A percentile compares a stretch with the other conserved stretches of the same genome.
Conservation (phyloP, 1,140 invertebrate species). For the Halyomorpha halys region DNA sequence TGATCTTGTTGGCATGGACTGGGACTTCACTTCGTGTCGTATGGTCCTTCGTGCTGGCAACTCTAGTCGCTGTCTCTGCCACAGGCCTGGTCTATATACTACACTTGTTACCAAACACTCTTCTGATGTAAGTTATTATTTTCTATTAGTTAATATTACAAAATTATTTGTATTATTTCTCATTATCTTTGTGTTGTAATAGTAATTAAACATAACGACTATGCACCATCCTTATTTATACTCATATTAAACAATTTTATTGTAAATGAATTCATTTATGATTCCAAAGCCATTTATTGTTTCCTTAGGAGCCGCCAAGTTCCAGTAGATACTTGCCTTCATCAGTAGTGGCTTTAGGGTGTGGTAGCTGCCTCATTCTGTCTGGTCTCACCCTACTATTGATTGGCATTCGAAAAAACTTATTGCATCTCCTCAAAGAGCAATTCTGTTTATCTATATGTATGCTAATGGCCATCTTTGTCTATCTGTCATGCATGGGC, state of each 20-base stretch:
- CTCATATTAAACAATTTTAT: too few relatives aligned
- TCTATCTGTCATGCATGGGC: conserved; percentile 35
- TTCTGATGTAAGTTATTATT: background rate
- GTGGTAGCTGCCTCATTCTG: conserved; percentile 47
- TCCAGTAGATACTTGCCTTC: background rate
- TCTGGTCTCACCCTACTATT: conserved; percentile 44
- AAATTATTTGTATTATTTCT: too few relatives aligned
- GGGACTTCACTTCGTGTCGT: conserved; percentile 25
- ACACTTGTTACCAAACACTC: conserved; percentile 25
- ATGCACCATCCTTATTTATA: too few relatives aligned
- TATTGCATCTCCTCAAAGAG: conserved; percentile 49
- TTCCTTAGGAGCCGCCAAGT: too few relatives aligned
- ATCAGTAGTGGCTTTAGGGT: conserved; percentile 43
- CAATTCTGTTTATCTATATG: conserved; percentile 50
- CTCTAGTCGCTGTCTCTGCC: conserved; percentile 25
- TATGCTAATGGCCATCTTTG: conserved; percentile 50
- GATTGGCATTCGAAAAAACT: too few relatives aligned
- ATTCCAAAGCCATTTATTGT: too few relatives aligned
- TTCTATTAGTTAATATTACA: too few relatives aligned
- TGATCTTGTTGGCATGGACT: conserved; percentile 14
- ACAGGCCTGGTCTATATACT: conserved; percentile 23
- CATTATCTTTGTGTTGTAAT: too few relatives aligned
- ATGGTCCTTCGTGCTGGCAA: conserved; percentile 9
- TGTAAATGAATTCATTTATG: too few relatives aligned
- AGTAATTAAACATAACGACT: too few relatives aligned